These are phyloP conservation scores for Chitala chitala DNA, from an alignment of 2,113 vertebrate species.

Conservation along the genomic window DNA sequence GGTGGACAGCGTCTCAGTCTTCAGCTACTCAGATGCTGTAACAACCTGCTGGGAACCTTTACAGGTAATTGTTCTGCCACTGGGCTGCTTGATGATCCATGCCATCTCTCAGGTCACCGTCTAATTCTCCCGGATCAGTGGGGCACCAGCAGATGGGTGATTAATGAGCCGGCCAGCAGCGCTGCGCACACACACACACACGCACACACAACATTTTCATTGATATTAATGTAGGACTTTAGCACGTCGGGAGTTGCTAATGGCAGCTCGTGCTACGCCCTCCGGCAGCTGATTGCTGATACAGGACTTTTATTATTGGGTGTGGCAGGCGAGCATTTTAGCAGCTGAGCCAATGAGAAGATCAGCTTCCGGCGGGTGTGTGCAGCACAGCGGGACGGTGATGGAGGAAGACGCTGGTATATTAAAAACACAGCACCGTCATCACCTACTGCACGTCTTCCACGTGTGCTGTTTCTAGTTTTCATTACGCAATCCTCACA, in stretches of 20 bases:
- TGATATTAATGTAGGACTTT: constrained; percentile 4
- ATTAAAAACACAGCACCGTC: not conserved
- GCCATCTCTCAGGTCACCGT: not conserved
- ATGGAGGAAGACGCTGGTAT: not conserved
- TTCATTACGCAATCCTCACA: too few species aligned
- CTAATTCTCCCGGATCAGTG: constrained; percentile 5
- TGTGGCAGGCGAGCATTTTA: not conserved
- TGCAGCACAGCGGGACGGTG: not conserved
- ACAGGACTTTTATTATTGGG: constrained; percentile 6
- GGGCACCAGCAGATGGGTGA: not conserved
- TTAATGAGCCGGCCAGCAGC: not conserved
- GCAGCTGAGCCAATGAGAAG: not conserved
- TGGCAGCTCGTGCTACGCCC: not conserved
- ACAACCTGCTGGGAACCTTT: not conserved
- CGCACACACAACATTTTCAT: not conserved
- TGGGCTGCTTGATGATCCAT: not conserved
- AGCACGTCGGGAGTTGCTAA: not conserved
- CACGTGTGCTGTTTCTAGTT: too few species aligned
- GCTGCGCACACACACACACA: too few species aligned
- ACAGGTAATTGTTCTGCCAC: not conserved
- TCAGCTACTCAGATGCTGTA: not conserved
- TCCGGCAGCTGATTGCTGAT: not conserved
- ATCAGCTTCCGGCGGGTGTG: not conserved
- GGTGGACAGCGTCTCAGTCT: not conserved
- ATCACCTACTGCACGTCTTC: too few species aligned